Evolutionary conservation across 1,140 invertebrate species (phyloP), one percentile per base, ranked within the genome.

Genomic region (Eurosta solidaginis): DNA sequence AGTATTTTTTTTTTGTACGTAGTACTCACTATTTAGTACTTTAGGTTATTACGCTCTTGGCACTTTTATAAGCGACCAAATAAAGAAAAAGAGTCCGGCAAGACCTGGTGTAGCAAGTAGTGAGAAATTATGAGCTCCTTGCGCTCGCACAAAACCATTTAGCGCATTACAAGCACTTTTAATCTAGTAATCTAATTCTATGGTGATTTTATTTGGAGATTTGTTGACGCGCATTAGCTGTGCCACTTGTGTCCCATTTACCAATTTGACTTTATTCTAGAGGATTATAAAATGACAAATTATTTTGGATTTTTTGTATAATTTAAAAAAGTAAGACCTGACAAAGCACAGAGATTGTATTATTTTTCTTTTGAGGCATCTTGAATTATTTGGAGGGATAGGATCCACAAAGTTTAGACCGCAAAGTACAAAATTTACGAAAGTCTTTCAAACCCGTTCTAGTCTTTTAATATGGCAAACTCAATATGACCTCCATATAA

Each of bases 151-250:
- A 2, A 22, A 36, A 33, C 59, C 40, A 68, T 68, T 68, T 40
- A 33, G 1, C 33, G 33, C 29, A 68, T 42, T 68, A 68, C 59
- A 68, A 68, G 33, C 27, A 40, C 54, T 68, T 68, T 40, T 68
- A 68, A 68, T 29, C 59, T 36, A n/a, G 9, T 40, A 33, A 68
- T 68, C 59, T 68, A 68, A 68, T 68, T 68, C 59, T 68, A 40
- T 42, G 59, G 59, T 33, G 59, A 68, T 68, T 68, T 42, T 68
- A 29, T 68, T 68, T 68, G 5, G 59, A 36, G 36, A 68, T 68
- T 36, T 68, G n/a, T 20, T 40, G n/a, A n/a, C n/a, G 59, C 33
- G 59, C 59, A 68, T 68, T 68, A 40, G 59, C 22, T 2, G 40
- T n/a, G 59, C 59, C 59, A 68, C 59, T 68, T 68, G 59, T 22